Percentiles rank a stretch among this genome's conserved stretches.
Evolutionary conservation across 2,113 vertebrate genomes (phyloP).

Genomic region (Lampris megalopsis): DNA sequence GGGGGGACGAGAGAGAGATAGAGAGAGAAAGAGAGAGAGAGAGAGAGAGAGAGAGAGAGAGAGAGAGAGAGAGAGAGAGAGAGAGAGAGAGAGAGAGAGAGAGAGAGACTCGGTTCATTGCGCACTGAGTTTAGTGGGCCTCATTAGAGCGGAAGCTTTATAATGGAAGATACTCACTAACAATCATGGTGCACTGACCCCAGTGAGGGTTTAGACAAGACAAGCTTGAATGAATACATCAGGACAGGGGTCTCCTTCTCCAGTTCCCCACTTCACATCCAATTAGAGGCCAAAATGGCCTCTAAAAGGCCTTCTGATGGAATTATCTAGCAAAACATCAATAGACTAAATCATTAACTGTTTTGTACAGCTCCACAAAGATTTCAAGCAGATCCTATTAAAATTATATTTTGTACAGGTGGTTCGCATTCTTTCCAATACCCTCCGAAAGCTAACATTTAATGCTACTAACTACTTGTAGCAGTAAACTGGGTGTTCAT

Average conservation of each 20-base stretch:
- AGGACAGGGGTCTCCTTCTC: constrained; percentile 38
- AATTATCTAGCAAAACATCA: constrained; percentile 36
- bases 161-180: constrained; percentile 59
- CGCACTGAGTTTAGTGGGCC: constrained; percentile 53
- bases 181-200: constrained; percentile 48
- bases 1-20: too few relatives aligned
- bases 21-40: background rate
- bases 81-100: background rate
- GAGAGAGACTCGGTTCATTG: background rate
- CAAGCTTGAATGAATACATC: constrained; percentile 40
- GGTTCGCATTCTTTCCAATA: too few relatives aligned
- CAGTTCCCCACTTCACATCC: background rate
- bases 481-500: background rate
- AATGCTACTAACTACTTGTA: too few relatives aligned
- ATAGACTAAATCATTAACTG: constrained; percentile 32
- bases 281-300: background rate
- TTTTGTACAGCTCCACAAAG: constrained; percentile 1
- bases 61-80: background rate
- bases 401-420: constrained; percentile 8
- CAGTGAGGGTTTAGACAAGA: constrained; percentile 29
- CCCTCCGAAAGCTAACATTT: too few relatives aligned
- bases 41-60: constrained; percentile 34
- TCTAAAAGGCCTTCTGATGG: background rate
- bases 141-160: constrained; percentile 71
- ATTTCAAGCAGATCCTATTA: constrained; percentile 1